These are phyloP conservation scores for Propsilocerus akamusi DNA, from an alignment of 1,140 invertebrate species.

Conservation along the genomic window DNA sequence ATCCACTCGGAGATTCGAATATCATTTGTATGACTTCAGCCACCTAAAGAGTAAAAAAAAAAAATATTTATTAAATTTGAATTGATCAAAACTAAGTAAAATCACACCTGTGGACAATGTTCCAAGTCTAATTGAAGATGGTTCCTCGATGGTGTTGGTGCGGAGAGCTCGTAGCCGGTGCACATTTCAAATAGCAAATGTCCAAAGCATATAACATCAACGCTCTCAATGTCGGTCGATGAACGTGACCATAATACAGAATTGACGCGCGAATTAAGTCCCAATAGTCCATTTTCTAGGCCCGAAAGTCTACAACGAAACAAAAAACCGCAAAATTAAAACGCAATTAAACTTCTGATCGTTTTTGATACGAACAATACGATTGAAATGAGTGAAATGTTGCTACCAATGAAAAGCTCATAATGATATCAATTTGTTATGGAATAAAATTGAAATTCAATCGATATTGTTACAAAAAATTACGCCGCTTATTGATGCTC, in stretches of 20 bases:
- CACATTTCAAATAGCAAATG: conserved; percentile 84
- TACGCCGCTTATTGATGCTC: no score
- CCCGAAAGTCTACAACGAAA: conserved; percentile 49
- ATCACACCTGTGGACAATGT: conserved; percentile 48
- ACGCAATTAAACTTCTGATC: no score
- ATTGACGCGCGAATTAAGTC: conserved; percentile 46
- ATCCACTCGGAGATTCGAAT: conserved; percentile 45
- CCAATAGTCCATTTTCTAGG: conserved; percentile 68
- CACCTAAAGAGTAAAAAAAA: conserved; percentile 29
- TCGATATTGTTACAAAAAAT: no score
- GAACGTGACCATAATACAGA: conserved; percentile 27
- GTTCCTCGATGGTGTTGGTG: conserved; percentile 45
- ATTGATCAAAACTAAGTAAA: background rate
- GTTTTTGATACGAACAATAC: no score
- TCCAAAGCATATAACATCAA: conserved; percentile 59
- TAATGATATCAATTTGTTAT: no score
- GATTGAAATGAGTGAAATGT: no score
- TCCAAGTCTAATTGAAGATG: conserved; percentile 51
- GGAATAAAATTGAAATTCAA: no score
- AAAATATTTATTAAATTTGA: background rate
- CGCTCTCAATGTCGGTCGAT: conserved; percentile 34
- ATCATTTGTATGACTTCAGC: conserved; percentile 63
- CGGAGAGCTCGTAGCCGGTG: conserved; percentile 58
- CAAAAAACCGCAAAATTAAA: no score
- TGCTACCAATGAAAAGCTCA: no score